Conservation (phyloP, 2,888 invertebrate species). For the Mayetiola destructor region DNA sequence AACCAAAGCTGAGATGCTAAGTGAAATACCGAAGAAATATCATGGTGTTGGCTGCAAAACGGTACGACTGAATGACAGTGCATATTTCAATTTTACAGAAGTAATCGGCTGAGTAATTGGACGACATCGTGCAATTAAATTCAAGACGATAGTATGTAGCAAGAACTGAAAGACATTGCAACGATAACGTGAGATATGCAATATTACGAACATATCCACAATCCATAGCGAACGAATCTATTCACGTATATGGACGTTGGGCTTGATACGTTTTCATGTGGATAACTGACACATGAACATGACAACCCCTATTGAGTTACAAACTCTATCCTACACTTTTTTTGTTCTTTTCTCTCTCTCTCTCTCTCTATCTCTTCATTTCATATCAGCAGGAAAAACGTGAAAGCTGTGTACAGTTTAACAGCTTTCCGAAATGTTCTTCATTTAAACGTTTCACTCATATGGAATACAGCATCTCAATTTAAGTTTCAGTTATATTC, state of each 20-base stretch:
- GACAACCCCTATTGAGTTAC: constrained; percentile 10
- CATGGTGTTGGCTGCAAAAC: no score
- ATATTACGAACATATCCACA: neutral
- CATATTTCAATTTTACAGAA: constrained; percentile 5
- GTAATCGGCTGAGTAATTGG: constrained; percentile 9
- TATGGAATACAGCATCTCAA: neutral
- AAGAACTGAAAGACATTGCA: neutral
- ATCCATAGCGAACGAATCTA: neutral
- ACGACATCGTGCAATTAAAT: constrained; percentile 12
- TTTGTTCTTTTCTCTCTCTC: no score
- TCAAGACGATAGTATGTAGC: neutral
- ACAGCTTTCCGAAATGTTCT: constrained; percentile 3
- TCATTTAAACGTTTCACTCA: constrained; percentile 6
- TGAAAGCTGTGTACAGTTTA: constrained; percentile 3
- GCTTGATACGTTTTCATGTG: neutral
- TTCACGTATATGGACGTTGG: neutral
- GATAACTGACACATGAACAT: constrained; percentile 3
- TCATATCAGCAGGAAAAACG: neutral
- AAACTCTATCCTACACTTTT: no score
- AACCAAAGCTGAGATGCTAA: neutral
- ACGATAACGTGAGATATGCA: neutral
- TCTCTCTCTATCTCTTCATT: constrained; percentile 5
- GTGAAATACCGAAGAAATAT: constrained; percentile 5
- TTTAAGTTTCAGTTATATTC: neutral
- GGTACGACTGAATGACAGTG: constrained; percentile 11